These are phyloP conservation scores for Oryzias javanicus DNA, from an alignment of 2,113 vertebrate genomes.

Conservation along the genomic window DNA sequence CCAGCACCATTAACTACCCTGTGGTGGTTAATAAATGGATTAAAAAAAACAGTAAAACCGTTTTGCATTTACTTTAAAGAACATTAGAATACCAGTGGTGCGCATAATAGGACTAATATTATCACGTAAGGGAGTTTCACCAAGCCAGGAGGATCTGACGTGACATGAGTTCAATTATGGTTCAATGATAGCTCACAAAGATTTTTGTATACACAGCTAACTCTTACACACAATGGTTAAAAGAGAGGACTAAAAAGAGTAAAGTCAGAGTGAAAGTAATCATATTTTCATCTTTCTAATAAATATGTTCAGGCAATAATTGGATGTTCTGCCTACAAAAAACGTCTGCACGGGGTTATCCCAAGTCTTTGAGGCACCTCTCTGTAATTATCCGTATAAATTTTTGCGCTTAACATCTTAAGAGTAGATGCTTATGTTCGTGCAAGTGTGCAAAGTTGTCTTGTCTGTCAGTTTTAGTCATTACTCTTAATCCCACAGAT, in stretches of 20 bases:
- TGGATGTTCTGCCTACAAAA: constrained; percentile 55
- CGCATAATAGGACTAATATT: background rate
- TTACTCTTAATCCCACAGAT: constrained; percentile 74
- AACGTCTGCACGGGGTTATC: constrained; percentile 56
- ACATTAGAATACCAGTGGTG: too few species aligned
- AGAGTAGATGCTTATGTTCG: constrained; percentile 21
- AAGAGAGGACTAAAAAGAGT: constrained; percentile 16
- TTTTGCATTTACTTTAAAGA: too few species aligned
- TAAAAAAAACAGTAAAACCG: too few species aligned
- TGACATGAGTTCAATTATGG: background rate
- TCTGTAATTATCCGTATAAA: constrained; percentile 66
- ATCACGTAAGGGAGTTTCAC: constrained; percentile 4
- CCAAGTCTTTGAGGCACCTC: constrained; percentile 72
- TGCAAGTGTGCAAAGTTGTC: constrained; percentile 65
- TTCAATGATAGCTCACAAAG: constrained; percentile 3
- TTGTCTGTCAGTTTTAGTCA: constrained; percentile 74
- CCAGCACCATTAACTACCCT: too few species aligned
- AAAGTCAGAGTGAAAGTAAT: constrained; percentile 46
- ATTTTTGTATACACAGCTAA: background rate
- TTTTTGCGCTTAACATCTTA: constrained; percentile 41
- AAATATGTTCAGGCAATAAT: background rate
- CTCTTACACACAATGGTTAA: constrained; percentile 7
- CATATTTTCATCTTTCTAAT: background rate
- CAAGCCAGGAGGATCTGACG: constrained; percentile 1
- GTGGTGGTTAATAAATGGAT: too few species aligned